Evolutionary conservation across 2,888 invertebrate genomes (phyloP).

Genomic region (Malachius bipustulatus): DNA sequence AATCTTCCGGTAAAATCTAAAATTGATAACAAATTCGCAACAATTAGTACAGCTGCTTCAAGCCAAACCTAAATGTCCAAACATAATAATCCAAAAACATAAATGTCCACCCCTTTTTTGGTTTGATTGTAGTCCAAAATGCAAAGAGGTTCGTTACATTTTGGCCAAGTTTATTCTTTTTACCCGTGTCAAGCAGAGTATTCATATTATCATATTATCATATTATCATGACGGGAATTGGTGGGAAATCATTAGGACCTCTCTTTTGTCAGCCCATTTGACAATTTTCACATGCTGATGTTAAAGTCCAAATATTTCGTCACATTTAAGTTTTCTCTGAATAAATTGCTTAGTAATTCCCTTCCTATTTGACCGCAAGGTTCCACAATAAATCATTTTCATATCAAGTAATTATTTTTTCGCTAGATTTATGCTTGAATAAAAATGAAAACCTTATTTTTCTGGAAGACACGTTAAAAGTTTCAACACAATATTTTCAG

Average conservation of each 20-base stretch:
- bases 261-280: slow-evolving; percentile 3
- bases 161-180: background rate
- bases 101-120: background rate
- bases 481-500: background rate
- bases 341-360: background rate
- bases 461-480: slow-evolving; percentile 2
- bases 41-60: no score
- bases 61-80: no score
- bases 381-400: slow-evolving; percentile 3
- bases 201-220: no score
- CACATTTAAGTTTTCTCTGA: background rate
- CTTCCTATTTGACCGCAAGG: slow-evolving; percentile 3
- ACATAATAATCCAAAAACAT: no score
- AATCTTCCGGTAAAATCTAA: no score
- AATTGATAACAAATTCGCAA: no score
- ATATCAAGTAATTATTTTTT: background rate
- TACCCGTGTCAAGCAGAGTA: background rate
- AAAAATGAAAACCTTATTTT: slow-evolving; percentile 1
- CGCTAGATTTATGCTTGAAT: background rate
- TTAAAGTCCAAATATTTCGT: background rate
- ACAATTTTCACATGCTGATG: background rate
- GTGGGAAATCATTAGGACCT: background rate
- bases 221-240: background rate
- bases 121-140: background rate
- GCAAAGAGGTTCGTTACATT: background rate